phyloP scores from a whole-genome alignment of 1,140 invertebrate species.

The Microplitis mediator region DNA sequence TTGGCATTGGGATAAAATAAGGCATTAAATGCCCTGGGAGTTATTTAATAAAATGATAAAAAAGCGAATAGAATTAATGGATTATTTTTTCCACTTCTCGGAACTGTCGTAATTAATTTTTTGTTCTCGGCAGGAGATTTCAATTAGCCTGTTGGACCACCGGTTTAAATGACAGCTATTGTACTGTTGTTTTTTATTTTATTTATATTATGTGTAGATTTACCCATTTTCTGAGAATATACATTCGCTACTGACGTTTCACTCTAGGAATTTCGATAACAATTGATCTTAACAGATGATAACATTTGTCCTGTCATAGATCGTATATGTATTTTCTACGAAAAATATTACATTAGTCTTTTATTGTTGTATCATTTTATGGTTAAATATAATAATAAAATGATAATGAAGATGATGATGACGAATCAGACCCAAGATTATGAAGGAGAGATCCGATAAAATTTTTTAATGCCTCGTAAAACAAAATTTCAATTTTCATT shows the following conservation, averaged over 20 bases:
- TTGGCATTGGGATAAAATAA: too few relatives aligned
- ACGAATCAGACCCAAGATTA: too few relatives aligned
- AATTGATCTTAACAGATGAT: constrained; percentile 7
- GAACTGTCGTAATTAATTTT: constrained; percentile 28
- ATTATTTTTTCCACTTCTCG: not conserved
- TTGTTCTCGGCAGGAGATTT: constrained; percentile 8
- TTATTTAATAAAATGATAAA: constrained; percentile 40
- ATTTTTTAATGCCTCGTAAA: too few relatives aligned
- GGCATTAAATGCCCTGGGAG: too few relatives aligned
- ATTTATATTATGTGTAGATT: too few relatives aligned
- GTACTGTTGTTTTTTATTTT: not conserved
- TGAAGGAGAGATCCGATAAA: not conserved
- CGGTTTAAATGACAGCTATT: not conserved
- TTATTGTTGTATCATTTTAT: too few relatives aligned
- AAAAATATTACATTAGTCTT: not conserved
- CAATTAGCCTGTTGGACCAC: constrained; percentile 7
- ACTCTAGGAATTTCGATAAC: constrained; percentile 11
- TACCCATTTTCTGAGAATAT: not conserved
- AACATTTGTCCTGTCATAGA: not conserved
- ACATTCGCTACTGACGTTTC: not conserved
- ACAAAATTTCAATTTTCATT: not conserved
- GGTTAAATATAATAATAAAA: not conserved
- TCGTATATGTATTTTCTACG: not conserved
- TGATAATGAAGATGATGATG: not conserved
- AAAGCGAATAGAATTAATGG: constrained; percentile 27